Evolutionary conservation across 1,140 invertebrate species (phyloP), one percentile per base, ranked within the genome.

Genomic region (Aphis craccivora): DNA sequence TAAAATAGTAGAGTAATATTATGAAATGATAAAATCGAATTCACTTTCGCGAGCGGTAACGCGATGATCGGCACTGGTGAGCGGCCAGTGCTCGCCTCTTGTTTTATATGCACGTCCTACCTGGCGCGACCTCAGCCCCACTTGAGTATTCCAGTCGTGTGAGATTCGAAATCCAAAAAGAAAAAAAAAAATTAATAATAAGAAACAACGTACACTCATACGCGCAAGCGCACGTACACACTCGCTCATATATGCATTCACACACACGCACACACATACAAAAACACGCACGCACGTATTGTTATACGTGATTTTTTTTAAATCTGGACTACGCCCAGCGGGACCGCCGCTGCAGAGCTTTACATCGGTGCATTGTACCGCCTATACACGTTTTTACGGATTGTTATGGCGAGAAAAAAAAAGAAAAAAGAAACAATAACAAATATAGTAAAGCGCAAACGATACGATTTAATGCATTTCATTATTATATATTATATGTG

Each of bases 71-170:
- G 48, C 48, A 93, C 91, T 93, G 91, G 91, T 93, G 91, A 93
- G 91, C 81, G 91, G 81, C 91, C 91, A 51, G 91, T 86, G 91
- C 37, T 93, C 37, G 81, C 81, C 81, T 84, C 91, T 93, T 86
- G 91, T 93, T 93, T 93, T 93, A 93, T 93, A 93, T 86, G 23
- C n/a, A n/a, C 91, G 91, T 92, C 91, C 91, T 92, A 92, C 76
- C 91, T 45, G 45, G 81, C 48, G 81, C 91, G 91, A 83, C 76
- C 91, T 93, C 91, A 93, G 81, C 91, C 91, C 91, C 91, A 93
- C 91, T 93, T 93, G 81, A 93, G 91, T 86, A 93, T 86, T 93
- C 91, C 45, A 40, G 81, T 93, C 91, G 76, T 84, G 91, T 92
- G 91, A 93, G 76, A 83, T 81, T 81, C 22, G 87, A 60, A 60